A percentile compares a stretch with the other conserved stretches of the same genome.
These are phyloP conservation scores for Stegodyphus mimosarum DNA, from an alignment of 1,140 invertebrate genomes.

Conservation along the genomic window DNA sequence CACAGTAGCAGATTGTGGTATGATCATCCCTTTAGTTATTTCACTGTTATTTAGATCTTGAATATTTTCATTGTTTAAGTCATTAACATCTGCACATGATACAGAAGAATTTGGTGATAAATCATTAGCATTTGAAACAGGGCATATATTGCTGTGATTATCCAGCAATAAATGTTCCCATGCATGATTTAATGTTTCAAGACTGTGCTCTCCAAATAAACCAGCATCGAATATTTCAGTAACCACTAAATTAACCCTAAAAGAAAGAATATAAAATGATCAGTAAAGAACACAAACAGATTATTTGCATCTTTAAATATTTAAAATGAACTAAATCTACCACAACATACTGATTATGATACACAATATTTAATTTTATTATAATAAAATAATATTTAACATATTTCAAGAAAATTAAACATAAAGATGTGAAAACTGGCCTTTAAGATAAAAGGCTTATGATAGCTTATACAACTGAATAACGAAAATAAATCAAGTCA, in stretches of 20 bases:
- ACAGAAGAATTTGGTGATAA: not conserved
- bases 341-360: too few species aligned
- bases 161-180: slow-evolving; percentile 73
- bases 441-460: too few species aligned
- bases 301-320: too few species aligned
- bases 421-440: too few species aligned
- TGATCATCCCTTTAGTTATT: slow-evolving; percentile 68
- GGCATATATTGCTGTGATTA: slow-evolving; percentile 1
- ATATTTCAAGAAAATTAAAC: too few species aligned
- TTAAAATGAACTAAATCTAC: too few species aligned
- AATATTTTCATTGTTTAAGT: not conserved
- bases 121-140: not conserved
- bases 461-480: too few species aligned
- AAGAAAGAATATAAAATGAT: slow-evolving; percentile 19
- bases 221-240: slow-evolving; percentile 85
- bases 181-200: slow-evolving; percentile 77
- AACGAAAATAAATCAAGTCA: too few species aligned
- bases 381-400: too few species aligned
- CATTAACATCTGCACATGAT: not conserved
- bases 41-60: not conserved
- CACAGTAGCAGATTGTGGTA: slow-evolving; percentile 76
- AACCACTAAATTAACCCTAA: slow-evolving; percentile 75
- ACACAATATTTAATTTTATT: too few species aligned
- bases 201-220: slow-evolving; percentile 79
- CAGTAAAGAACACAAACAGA: too few species aligned